Evolutionary conservation across 2,113 vertebrate genomes (phyloP).

Genomic region (Baryphthengus martii): DNA sequence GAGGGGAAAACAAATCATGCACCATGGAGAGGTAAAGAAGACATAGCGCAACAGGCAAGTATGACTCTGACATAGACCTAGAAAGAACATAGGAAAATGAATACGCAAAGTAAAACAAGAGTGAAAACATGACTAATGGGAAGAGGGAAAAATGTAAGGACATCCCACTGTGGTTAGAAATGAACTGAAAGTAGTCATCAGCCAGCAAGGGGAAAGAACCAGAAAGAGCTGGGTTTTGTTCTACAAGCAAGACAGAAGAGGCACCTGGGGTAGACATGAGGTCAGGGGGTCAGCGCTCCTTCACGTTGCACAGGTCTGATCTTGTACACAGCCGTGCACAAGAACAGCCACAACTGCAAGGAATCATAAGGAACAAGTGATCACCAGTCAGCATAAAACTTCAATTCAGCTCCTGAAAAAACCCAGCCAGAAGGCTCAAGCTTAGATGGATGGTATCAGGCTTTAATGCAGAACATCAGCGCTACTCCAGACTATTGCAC

Average conservation of each 20-base stretch:
- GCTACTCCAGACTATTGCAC: not conserved
- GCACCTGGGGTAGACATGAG: not conserved
- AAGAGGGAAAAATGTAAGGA: not conserved
- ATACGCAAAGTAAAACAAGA: not conserved
- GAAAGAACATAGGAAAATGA: not conserved
- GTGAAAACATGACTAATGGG: fast-evolving
- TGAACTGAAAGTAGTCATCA: not conserved
- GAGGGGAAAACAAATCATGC: not conserved
- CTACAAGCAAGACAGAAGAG: not conserved
- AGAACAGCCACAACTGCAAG: not conserved
- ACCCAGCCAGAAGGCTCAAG: not conserved
- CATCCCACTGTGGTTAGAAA: not conserved
- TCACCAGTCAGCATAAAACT: not conserved
- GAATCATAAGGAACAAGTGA: not conserved
- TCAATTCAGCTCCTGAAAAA: not conserved
- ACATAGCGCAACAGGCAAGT: not conserved
- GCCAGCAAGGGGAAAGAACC: not conserved
- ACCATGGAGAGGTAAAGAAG: not conserved
- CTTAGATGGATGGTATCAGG: not conserved
- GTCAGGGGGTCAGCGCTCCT: not conserved
- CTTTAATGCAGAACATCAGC: fast-evolving
- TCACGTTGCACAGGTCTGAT: not conserved
- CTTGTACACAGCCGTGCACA: not conserved
- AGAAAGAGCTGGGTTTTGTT: not conserved
- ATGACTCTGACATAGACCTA: not conserved